Conservation (phyloP, 2,888 invertebrate species). For the Notodonta ziczac region DNA sequence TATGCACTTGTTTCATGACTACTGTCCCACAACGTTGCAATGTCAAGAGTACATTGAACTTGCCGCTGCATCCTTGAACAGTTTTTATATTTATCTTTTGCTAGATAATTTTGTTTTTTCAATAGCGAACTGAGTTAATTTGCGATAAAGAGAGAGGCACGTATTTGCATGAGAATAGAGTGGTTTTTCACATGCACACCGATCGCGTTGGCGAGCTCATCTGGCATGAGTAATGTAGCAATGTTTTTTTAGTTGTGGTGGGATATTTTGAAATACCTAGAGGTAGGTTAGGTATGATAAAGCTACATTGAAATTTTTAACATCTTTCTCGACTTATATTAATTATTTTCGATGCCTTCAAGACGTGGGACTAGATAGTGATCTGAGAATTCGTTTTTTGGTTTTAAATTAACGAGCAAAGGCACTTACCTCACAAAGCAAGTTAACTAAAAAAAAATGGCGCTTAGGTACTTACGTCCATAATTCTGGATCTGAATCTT, state of each 20-base stretch:
- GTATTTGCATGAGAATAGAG: constrained; percentile 34
- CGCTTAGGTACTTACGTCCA: too few species aligned
- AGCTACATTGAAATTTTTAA: neutral
- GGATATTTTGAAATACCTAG: constrained; percentile 5
- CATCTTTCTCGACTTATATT: too few species aligned
- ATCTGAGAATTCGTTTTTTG: too few species aligned
- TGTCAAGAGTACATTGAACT: constrained; percentile 77
- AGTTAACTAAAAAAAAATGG: too few species aligned
- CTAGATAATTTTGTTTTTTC: constrained; percentile 65
- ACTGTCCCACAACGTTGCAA: constrained; percentile 64
- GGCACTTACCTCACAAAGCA: too few species aligned
- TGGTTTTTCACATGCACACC: constrained; percentile 29
- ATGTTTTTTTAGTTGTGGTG: constrained; percentile 16
- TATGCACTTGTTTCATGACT: constrained; percentile 58
- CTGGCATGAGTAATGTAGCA: constrained; percentile 30
- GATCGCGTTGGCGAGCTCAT: constrained; percentile 18
- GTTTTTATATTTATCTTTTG: constrained; percentile 59
- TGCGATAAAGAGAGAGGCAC: neutral
- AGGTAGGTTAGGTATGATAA: constrained; percentile 6
- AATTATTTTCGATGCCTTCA: too few species aligned
- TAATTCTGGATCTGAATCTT: too few species aligned
- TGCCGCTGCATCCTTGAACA: constrained; percentile 70
- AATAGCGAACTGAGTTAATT: constrained; percentile 31
- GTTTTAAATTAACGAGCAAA: too few species aligned
- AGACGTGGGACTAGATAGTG: too few species aligned